Evolutionary conservation across 2,797 vertebrate species (phyloP).

Genomic region (Syndactyla subalaris): DNA sequence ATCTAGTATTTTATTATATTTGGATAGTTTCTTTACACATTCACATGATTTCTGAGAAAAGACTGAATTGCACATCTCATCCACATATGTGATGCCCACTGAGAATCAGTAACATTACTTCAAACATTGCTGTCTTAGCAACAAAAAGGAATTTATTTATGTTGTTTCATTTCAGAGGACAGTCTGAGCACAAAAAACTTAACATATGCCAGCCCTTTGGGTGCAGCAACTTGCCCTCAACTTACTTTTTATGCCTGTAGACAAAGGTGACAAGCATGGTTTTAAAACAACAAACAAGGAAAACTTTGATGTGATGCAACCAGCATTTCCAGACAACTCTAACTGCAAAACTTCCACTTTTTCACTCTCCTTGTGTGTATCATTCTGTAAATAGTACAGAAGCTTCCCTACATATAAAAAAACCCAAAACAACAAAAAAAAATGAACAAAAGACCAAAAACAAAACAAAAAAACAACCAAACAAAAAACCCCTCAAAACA

Average conservation of each 20-base stretch:
- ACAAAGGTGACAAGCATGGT: not conserved
- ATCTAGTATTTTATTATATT: not conserved
- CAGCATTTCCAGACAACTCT: not conserved
- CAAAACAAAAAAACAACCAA: too few relatives aligned
- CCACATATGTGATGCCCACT: rapidly evolving
- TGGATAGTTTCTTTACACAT: not conserved
- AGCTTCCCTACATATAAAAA: not conserved
- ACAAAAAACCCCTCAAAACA: too few relatives aligned
- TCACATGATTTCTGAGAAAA: not conserved
- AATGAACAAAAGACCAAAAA: too few relatives aligned
- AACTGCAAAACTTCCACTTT: not conserved
- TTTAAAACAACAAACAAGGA: not conserved
- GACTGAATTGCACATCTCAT: not conserved
- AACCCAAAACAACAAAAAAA: too few relatives aligned
- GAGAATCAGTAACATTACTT: not conserved
- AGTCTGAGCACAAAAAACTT: not conserved
- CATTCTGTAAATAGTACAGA: not conserved
- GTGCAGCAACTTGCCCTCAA: rapidly evolving
- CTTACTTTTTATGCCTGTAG: not conserved
- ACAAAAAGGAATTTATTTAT: rapidly evolving
- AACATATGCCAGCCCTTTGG: not conserved
- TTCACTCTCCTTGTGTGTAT: not conserved
- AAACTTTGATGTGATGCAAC: not conserved
- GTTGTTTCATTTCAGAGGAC: not conserved
- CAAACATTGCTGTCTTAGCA: not conserved